Conservation (phyloP, 2,888 invertebrate genomes). For the Norana najaformis region DNA sequence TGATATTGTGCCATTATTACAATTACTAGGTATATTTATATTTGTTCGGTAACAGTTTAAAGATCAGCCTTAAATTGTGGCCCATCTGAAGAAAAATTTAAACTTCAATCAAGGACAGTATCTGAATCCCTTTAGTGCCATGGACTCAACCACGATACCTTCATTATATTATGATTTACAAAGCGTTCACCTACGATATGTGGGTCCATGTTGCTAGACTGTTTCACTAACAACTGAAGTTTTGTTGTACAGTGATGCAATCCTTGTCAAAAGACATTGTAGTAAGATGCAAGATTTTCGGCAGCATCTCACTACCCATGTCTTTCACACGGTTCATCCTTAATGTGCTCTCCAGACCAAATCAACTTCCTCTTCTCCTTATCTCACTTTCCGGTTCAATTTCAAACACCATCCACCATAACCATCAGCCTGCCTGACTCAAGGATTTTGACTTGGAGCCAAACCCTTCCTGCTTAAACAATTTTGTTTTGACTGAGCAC, state of each 20-base stretch:
- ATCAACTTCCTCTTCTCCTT: no score
- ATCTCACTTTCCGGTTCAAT: no score
- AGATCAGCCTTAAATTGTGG: background rate
- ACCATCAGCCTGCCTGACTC: no score
- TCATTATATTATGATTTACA: background rate
- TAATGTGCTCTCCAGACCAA: background rate
- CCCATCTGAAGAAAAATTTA: background rate
- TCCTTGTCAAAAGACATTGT: slow-evolving; percentile 13
- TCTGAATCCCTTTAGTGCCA: background rate
- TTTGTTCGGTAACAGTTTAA: background rate
- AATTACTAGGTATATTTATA: background rate
- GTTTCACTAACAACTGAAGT: no score
- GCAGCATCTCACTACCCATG: slow-evolving; percentile 7
- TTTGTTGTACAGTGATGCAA: background rate
- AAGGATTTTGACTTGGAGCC: no score
- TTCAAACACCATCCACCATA: no score
- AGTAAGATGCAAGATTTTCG: background rate
- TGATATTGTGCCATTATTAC: background rate
- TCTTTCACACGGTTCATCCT: slow-evolving; percentile 13
- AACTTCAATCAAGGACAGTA: background rate
- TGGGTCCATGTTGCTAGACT: background rate
- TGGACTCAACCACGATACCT: background rate
- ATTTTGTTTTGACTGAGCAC: no score
- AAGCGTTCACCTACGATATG: background rate
- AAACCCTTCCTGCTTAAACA: no score